Evolutionary conservation across 2,797 vertebrate species (phyloP).

Genomic region (Eulemur mongoz): DNA sequence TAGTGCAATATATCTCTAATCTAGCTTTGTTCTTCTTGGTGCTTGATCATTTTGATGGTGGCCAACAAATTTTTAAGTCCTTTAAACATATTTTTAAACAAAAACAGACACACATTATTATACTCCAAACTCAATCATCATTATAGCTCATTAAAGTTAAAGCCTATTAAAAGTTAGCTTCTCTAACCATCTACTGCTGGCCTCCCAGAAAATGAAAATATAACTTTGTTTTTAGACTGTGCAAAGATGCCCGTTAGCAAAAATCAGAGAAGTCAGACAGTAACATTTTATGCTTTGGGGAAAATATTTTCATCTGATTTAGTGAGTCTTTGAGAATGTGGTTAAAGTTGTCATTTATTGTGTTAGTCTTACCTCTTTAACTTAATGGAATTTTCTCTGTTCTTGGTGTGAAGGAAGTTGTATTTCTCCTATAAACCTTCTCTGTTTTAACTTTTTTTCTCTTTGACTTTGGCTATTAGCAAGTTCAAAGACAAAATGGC

Average conservation of each 20-base stretch:
- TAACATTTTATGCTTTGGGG: not conserved
- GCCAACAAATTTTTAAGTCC: not conserved
- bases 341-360: conserved; percentile 10
- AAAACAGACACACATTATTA: not conserved
- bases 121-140: not conserved
- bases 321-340: not conserved
- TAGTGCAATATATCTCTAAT: not conserved
- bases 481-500: not conserved
- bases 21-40: not conserved
- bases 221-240: not conserved
- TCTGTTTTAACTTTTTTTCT: not conserved
- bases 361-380: conserved; percentile 13
- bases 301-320: conserved; percentile 39
- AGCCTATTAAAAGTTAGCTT: conserved; percentile 26
- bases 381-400: conserved; percentile 20
- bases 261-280: not conserved
- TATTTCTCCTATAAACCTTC: not conserved
- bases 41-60: not conserved
- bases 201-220: not conserved
- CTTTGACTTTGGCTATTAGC: not conserved
- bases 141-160: not conserved
- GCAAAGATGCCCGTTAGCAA: not conserved
- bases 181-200: not conserved
- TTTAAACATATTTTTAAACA: conserved; percentile 13
- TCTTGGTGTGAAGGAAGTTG: not conserved